Conservation (phyloP, 2,888 invertebrate genomes). For the Melitaea athalia region DNA sequence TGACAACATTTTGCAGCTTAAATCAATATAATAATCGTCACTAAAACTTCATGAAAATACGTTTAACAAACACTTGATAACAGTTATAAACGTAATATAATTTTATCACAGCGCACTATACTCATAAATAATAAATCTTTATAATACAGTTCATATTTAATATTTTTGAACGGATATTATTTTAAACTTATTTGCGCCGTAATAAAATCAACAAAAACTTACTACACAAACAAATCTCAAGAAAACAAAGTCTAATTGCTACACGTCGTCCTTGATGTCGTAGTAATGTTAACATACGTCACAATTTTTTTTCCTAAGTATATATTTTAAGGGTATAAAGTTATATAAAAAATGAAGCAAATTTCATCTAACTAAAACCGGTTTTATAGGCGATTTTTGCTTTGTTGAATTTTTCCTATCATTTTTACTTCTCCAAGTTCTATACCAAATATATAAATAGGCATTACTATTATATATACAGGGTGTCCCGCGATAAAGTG, state of each 20-base stretch:
- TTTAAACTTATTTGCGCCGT: neutral
- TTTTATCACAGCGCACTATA: too few relatives aligned
- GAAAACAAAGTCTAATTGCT: conserved; percentile 22
- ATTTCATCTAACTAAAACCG: too few relatives aligned
- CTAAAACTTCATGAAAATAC: neutral
- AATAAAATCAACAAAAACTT: neutral
- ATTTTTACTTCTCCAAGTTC: too few relatives aligned
- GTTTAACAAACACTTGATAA: neutral
- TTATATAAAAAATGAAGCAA: neutral
- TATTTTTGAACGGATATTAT: neutral
- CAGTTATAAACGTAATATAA: neutral
- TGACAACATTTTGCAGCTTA: too few relatives aligned
- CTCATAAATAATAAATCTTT: too few relatives aligned
- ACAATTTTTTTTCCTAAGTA: neutral
- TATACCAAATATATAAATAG: too few relatives aligned
- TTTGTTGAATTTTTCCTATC: too few relatives aligned
- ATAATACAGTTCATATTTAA: too few relatives aligned
- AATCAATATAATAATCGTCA: too few relatives aligned
- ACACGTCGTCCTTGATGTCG: conserved; percentile 17
- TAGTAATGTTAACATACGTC: conserved; percentile 11
- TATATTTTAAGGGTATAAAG: neutral
- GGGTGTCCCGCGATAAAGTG: too few relatives aligned
- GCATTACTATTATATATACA: too few relatives aligned
- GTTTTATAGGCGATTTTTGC: too few relatives aligned
- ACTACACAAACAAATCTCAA: neutral